Evolutionary conservation across 1,140 invertebrate species (phyloP).

Genomic region (Drosophila sproati): DNA sequence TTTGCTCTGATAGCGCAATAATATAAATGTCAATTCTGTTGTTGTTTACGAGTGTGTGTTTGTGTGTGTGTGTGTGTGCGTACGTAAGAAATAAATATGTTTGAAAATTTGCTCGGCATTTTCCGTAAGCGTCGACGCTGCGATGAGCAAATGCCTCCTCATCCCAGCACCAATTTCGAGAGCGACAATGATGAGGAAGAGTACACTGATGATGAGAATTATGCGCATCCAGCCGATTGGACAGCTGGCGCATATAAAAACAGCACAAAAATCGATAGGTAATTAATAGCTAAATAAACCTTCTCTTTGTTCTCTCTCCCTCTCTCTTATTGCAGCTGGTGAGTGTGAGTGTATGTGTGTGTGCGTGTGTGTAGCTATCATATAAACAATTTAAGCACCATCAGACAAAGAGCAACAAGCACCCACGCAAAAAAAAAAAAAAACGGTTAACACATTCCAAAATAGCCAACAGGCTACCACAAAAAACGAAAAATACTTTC

Average conservation of each 20-base stretch:
- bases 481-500: constrained; percentile 17
- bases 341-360: constrained; percentile 38
- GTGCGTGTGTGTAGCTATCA: constrained; percentile 44
- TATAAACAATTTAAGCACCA: constrained; percentile 40
- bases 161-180: constrained; percentile 6
- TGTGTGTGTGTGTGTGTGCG: constrained; percentile 16
- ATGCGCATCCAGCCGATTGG: constrained; percentile 46
- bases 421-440: constrained; percentile 42
- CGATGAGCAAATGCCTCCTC: constrained; percentile 29
- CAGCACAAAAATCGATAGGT: constrained; percentile 65
- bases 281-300: constrained; percentile 67
- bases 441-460: constrained; percentile 73
- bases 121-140: constrained; percentile 74
- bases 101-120: constrained; percentile 74
- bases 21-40: constrained; percentile 26
- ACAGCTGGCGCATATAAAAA: constrained; percentile 34
- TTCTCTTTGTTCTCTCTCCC: constrained; percentile 51
- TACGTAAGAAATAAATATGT: constrained; percentile 49
- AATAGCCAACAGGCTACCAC: constrained; percentile 31
- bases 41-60: constrained; percentile 30
- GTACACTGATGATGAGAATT: constrained; percentile 10
- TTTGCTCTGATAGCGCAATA: neutral
- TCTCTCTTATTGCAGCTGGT: constrained; percentile 67
- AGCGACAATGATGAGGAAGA: constrained; percentile 20
- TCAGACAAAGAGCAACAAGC: constrained; percentile 38